Base-by-base conservation (phyloP, 2,797 vertebrate species). In the Cyclura pinguis region DNA sequence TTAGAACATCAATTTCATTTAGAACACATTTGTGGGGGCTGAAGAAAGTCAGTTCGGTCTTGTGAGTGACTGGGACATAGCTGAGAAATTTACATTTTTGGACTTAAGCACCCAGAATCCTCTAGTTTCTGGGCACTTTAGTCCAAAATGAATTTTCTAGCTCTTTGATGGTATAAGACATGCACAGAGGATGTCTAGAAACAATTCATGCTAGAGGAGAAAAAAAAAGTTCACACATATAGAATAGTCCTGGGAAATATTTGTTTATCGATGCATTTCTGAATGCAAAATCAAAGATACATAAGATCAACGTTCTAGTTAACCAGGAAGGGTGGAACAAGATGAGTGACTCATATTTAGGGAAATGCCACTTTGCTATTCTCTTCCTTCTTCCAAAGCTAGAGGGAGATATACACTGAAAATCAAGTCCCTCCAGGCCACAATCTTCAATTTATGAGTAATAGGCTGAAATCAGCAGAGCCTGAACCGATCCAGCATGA, bases 401-500 rank as follows among this genome's bases (percentile, higher is more conserved):
- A 57, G 6, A 55, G 62, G 50, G 84, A 80, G 67, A 42, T n/a
- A 80, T 69, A 86, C 80, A 72, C 20, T 80, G 76, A 78, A 78
- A 80, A 78, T 55, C 18, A 35, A 78, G 38, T 64, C 50, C 59
- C 72, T 55, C 52, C 22, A 38, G 47, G 73, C 32, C 38, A 12
- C 32, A 80, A 47, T 76, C 22, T 89, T 73, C 16, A 84, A 42
- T 86, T 90, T 22, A 88, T 24, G 4, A 85, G 59, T 47, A 50
- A 84, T 90, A 91, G 9, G 89, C 78, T 84, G 74, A 55, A 5
- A 78, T 90, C 90, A 80, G 84, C 24, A 85, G 78, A 80, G 1
- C 78, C 91, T 87, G 90, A 27, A 22, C 42, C 62, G 89, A 92
- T 80, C 29, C 3, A 18, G 5, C 14, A 16, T 67, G 76, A 42